These are phyloP conservation scores for Linnaemya vulpina DNA, from an alignment of 2,888 invertebrate species.

Conservation along the genomic window DNA sequence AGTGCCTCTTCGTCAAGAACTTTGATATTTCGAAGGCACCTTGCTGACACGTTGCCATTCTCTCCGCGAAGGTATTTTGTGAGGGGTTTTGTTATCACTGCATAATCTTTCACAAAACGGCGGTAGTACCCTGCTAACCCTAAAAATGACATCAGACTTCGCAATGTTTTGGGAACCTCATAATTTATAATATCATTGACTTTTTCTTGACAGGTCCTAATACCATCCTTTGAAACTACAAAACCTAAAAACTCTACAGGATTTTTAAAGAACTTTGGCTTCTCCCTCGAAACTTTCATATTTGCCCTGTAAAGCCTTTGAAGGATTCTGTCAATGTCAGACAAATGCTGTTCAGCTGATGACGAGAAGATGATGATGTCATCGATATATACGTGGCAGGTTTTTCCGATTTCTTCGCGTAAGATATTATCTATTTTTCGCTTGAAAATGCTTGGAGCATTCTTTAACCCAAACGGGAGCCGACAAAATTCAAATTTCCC, in stretches of 20 bases:
- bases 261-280: slow-evolving; percentile 17
- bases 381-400: slow-evolving; percentile 65
- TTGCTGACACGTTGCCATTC: slow-evolving; percentile 17
- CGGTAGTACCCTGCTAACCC: slow-evolving; percentile 50
- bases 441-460: slow-evolving; percentile 7
- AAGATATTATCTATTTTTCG: slow-evolving; percentile 8
- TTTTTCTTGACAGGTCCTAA: slow-evolving; percentile 49
- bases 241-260: slow-evolving; percentile 50
- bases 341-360: slow-evolving; percentile 47
- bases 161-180: slow-evolving; percentile 37
- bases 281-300: slow-evolving; percentile 18
- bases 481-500: slow-evolving; percentile 78
- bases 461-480: slow-evolving; percentile 67
- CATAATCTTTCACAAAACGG: slow-evolving; percentile 39
- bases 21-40: slow-evolving; percentile 11
- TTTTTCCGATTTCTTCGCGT: slow-evolving; percentile 2
- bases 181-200: slow-evolving; percentile 56
- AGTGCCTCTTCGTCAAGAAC: slow-evolving; percentile 12
- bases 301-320: slow-evolving; percentile 35
- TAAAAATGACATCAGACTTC: slow-evolving; percentile 39
- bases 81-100: slow-evolving; percentile 36
- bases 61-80: slow-evolving; percentile 38
- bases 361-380: slow-evolving; percentile 64
- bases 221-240: slow-evolving; percentile 38
- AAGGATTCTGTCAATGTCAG: slow-evolving; percentile 53